phyloP scores from a whole-genome alignment of 2,888 invertebrate genomes.

The Leptothorax acervorum region DNA sequence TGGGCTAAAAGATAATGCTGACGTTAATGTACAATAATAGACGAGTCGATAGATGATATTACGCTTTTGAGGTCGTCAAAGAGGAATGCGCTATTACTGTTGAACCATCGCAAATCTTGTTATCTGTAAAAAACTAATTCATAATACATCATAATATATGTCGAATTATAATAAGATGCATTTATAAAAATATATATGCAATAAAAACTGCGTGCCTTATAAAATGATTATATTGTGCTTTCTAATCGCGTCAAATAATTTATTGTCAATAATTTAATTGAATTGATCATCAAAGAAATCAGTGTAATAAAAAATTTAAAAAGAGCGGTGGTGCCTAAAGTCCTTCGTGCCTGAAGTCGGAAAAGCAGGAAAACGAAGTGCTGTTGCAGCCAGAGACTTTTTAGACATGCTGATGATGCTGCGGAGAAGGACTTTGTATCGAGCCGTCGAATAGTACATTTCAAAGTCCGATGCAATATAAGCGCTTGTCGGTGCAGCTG shows the following conservation, averaged over 20 bases:
- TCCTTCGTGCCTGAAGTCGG: slow-evolving; percentile 7
- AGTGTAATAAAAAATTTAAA: not conserved
- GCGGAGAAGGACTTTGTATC: slow-evolving; percentile 64
- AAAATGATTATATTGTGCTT: not conserved
- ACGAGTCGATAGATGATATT: slow-evolving; percentile 32
- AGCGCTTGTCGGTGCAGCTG: slow-evolving; percentile 62
- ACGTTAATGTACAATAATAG: slow-evolving; percentile 18
- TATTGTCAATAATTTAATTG: slow-evolving; percentile 6
- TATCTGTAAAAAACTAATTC: slow-evolving; percentile 25
- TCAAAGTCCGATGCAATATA: slow-evolving; percentile 76
- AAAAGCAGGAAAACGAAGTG: slow-evolving; percentile 49
- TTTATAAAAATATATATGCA: not conserved
- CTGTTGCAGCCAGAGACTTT: slow-evolving; percentile 57
- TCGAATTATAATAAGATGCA: slow-evolving; percentile 16
- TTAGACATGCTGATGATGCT: slow-evolving; percentile 70
- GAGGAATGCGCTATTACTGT: slow-evolving; percentile 25
- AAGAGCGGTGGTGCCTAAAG: not conserved
- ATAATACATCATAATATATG: not conserved
- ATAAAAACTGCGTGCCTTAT: not conserved
- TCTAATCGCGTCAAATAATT: not conserved
- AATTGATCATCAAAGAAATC: not conserved
- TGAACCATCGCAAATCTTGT: slow-evolving; percentile 33
- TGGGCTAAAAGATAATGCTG: slow-evolving; percentile 24
- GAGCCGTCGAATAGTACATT: slow-evolving; percentile 66
- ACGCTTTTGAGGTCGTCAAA: slow-evolving; percentile 35